These are phyloP conservation scores for Pteronotus mesoamericanus DNA, from an alignment of 2,797 vertebrate genomes.

Conservation along the genomic window DNA sequence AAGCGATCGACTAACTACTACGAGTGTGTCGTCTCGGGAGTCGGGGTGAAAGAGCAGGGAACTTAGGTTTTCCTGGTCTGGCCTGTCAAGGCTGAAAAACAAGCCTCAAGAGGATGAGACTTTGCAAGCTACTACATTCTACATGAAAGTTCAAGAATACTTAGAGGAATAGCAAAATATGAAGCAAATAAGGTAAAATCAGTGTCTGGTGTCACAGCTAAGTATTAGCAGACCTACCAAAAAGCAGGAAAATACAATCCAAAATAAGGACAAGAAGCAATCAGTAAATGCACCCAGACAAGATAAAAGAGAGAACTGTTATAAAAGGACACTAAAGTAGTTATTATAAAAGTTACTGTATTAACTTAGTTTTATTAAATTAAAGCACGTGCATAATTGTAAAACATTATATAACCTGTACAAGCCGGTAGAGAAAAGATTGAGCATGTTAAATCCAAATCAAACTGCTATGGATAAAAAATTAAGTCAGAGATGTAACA, in stretches of 20 bases:
- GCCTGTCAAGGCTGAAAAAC: not conserved
- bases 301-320: not conserved
- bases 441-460: not conserved
- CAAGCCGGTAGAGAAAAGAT: not conserved
- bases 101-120: no score
- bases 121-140: not conserved
- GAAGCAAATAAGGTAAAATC: not conserved
- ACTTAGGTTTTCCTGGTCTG: not conserved
- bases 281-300: not conserved
- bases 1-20: no score
- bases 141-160: not conserved
- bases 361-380: not conserved
- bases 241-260: not conserved
- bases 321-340: not conserved
- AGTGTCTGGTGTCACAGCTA: not conserved
- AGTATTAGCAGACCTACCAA: not conserved
- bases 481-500: not conserved
- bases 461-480: not conserved
- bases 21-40: no score
- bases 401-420: not conserved
- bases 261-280: not conserved
- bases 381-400: not conserved
- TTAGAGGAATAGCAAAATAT: not conserved
- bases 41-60: no score
- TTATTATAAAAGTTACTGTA: not conserved